Base-by-base conservation (phyloP, 2,113 vertebrate genomes). In the Lophura nycthemera region DNA sequence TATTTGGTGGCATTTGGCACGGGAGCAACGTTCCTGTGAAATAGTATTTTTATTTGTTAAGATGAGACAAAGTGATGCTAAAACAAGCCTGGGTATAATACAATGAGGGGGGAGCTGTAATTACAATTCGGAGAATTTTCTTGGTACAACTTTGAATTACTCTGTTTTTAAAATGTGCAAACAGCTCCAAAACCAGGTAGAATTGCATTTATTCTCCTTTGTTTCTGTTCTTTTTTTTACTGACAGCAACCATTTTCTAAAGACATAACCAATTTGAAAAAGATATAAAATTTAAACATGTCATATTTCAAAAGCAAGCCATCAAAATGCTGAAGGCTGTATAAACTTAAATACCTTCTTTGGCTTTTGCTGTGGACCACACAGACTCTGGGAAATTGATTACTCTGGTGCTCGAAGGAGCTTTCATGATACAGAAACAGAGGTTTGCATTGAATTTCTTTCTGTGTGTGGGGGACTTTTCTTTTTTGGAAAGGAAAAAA, bases 341-440 rank as follows among this genome's bases (percentile, higher is more conserved):
- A 94, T 97, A 92, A 95, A 95, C 88, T 96, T 86, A 94, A 94
- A 93, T 95, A 90, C 80, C 86, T 94, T 95, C 83, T 88, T 83
- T 88, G 88, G 94, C 79, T 93, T 88, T 88, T 88, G 69, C 83
- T 94, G 45, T 24, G 86, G 96, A 95, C 91, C 95, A 95, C 95
- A 94, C 95, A 96, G 74, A 75, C 79, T 93, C 90, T 90, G 71
- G 75, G 66, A 93, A 82, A 71, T 95, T 93, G 73, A 74, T 86
- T 94, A 88, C 90, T 92, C 93, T 93, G 84, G 83, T 94, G 87
- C 88, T 90, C 4, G 86, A 73, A 78, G 90, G 78, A 79, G n/a
- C 92, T 94, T 89, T 95, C 89, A 83, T 88, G 88, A 92, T 96
- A 86, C 81, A 92, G 92, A 91, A 92, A 65, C 56, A 95, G 92